Conservation (phyloP, 2,797 vertebrate genomes). For the Alcedo atthis region DNA sequence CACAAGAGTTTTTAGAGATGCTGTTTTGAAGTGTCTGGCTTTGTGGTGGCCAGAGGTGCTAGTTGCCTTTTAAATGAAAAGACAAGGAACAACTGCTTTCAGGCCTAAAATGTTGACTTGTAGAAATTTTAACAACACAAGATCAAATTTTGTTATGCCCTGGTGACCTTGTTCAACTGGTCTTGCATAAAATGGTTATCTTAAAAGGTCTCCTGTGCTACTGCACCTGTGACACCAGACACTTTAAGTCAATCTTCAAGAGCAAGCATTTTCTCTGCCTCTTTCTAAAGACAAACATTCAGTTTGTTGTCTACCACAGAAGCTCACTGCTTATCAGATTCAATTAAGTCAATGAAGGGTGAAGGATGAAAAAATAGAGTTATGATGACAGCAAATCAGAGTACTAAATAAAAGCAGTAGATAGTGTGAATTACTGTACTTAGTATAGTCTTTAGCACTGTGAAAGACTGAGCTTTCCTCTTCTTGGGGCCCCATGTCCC, state of each 20-base stretch:
- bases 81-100: neutral
- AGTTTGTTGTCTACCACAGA: neutral
- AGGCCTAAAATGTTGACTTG: neutral
- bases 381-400: neutral
- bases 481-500: neutral
- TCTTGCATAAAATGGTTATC: neutral
- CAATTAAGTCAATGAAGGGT: neutral
- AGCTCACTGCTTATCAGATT: neutral
- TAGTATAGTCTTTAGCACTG: neutral
- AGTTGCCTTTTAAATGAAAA: neutral
- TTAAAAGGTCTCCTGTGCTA: neutral
- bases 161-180: neutral
- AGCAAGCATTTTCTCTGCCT: neutral
- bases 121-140: neutral
- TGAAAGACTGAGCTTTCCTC: neutral
- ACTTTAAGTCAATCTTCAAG: neutral
- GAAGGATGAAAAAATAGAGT: neutral
- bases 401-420: neutral
- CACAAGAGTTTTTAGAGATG: neutral
- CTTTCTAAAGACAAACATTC: neutral
- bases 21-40: neutral
- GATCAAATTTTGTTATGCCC: neutral
- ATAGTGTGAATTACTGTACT: neutral
- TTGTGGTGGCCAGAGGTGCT: neutral
- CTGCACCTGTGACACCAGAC: neutral